Base-by-base conservation (phyloP, 2,113 vertebrate genomes). In the Platysteira castanea region DNA sequence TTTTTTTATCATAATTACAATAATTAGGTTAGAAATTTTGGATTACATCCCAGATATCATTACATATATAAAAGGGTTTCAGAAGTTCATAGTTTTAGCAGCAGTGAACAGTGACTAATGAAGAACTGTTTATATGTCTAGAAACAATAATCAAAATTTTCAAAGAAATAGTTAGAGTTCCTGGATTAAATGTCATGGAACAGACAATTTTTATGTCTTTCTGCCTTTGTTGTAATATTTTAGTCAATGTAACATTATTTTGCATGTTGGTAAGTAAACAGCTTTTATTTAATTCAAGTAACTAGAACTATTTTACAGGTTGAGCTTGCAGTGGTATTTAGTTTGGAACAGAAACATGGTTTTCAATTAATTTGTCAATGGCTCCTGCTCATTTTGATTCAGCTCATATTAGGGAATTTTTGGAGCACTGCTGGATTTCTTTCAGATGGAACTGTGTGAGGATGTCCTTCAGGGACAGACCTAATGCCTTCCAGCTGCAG, bases 21-120 rank as follows among this genome's bases (percentile, higher is more conserved):
- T 83, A 91, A 95, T 87, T 75, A 80, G 3, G n/a, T 93, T 65
- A 91, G 53, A 91, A 79, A 68, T 76, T 85, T 87, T 90, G 70
- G 65, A 89, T 87, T 79, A 19, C 39, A 65, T 84, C 91, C 89
- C 84, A 93, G 84, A 80, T 79, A 88, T 39, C 26, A 76, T 91
- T 87, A 61, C 13, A 65, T 20, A 35, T 77, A 75, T 65, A 47
- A 90, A 84, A 70, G 31, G 14, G 24, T 70, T 94, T 93, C 57
- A 87, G 44, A 82, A 95, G 49, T 82, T 89, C 57, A 68, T 20
- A 16, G 9, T 84, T 39, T 67, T 44, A 78, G 49, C 35, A 75
- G 5, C 56, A 80, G 60, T 13, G 64, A 89, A 57, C 31, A 79
- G 7, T 56, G 28, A 54, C 5, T 15, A 71, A 64, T 33, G 33